Evolutionary conservation across 2,888 invertebrate genomes (phyloP).

Genomic region (Drosophila borealis): DNA sequence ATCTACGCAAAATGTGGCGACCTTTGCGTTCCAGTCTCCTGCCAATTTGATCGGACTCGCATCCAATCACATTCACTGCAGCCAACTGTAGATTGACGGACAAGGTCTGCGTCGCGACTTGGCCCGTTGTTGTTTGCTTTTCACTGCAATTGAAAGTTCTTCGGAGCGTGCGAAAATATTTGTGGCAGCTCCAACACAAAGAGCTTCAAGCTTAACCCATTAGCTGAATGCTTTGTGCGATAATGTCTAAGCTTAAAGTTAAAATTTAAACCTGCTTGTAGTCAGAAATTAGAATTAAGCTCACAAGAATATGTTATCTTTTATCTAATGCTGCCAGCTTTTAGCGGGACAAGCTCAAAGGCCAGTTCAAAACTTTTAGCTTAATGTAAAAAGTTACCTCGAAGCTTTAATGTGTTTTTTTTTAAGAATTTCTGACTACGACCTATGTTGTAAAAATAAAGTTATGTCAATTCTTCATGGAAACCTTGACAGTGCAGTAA

Average conservation of each 20-base stretch:
- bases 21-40: constrained; percentile 21
- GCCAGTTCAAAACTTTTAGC: background rate
- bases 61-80: constrained; percentile 55
- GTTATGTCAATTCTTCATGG: too few species aligned
- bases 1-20: constrained; percentile 45
- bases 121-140: constrained; percentile 22
- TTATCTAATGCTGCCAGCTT: background rate
- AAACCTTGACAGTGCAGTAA: too few species aligned
- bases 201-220: constrained; percentile 2
- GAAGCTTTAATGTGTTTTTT: constrained; percentile 4
- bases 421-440: background rate
- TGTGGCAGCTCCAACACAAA: background rate
- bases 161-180: constrained; percentile 14
- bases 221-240: background rate
- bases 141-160: constrained; percentile 40
- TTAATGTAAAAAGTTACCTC: background rate
- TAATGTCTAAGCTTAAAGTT: background rate
- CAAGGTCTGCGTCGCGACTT: constrained; percentile 51
- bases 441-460: too few species aligned
- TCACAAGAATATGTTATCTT: too few species aligned
- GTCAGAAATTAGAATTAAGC: background rate
- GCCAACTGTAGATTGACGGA: constrained; percentile 40
- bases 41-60: constrained; percentile 1
- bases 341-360: background rate
- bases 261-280: background rate